phyloP scores from a whole-genome alignment of 2,797 vertebrate species.

The Falco rusticolus region DNA sequence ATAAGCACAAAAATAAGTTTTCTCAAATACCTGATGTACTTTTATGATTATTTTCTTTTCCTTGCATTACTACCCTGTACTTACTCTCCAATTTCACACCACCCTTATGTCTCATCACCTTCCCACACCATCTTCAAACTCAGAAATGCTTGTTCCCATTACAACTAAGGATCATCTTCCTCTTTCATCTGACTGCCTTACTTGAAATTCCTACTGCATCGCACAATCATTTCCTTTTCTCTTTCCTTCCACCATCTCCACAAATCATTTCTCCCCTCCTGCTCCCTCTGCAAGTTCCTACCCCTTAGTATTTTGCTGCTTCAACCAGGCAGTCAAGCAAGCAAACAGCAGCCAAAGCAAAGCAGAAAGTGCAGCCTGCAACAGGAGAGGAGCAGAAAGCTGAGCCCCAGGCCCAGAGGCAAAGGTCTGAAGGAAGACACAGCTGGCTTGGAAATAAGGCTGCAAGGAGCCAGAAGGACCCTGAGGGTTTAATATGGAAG shows the following conservation, averaged over 20 bases:
- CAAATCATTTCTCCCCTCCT: neutral
- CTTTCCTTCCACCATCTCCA: neutral
- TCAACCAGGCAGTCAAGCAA: accelerated
- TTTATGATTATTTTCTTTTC: neutral
- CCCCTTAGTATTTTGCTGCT: neutral
- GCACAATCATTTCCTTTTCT: neutral
- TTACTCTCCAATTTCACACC: neutral
- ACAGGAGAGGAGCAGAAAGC: neutral
- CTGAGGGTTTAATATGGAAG: neutral
- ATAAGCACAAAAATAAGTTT: neutral
- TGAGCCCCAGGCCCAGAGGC: neutral
- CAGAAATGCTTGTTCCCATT: neutral
- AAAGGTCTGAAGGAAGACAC: neutral
- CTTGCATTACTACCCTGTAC: neutral
- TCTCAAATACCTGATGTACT: neutral
- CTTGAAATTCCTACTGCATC: neutral
- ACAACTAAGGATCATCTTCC: neutral
- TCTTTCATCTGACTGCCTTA: accelerated
- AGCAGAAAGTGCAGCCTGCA: neutral
- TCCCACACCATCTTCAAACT: neutral
- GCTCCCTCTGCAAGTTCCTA: neutral
- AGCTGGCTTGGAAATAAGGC: neutral
- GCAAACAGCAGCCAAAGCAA: neutral
- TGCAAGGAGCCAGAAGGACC: neutral
- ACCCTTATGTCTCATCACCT: neutral